Evolutionary conservation across 2,113 vertebrate genomes (phyloP).

Genomic region (Cryptoleucopteryx plumbea): DNA sequence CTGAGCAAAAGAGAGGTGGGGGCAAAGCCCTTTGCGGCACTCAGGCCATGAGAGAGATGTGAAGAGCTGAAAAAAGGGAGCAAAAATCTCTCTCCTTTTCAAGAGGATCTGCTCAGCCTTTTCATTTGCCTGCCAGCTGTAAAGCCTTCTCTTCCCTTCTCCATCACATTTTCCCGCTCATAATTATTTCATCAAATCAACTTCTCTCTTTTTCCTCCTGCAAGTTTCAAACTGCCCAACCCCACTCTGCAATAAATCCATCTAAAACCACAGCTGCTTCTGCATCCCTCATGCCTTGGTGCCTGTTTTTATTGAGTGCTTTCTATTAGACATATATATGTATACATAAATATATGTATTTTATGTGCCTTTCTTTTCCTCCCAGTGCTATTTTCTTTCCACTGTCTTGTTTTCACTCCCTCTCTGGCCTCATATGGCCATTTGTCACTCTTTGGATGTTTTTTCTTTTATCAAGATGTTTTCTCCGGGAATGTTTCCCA

Average conservation of each 20-base stretch:
- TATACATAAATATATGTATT: not conserved
- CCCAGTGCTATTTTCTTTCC: slow-evolving; percentile 7
- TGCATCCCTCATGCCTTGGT: not conserved
- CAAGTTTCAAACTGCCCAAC: not conserved
- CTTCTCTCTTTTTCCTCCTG: not conserved
- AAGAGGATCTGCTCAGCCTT: not conserved
- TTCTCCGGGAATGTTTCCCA: not conserved
- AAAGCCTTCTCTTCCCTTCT: not conserved
- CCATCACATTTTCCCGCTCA: not conserved
- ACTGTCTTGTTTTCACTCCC: not conserved
- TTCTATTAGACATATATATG: not conserved
- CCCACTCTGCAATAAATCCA: not conserved
- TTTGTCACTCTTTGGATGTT: slow-evolving; percentile 38
- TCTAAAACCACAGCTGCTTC: not conserved
- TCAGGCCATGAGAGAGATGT: not conserved
- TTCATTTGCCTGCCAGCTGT: not conserved
- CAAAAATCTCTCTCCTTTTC: not conserved
- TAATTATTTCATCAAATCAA: slow-evolving; percentile 42
- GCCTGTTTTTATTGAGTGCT: not conserved
- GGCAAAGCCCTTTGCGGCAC: not conserved
- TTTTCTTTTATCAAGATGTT: slow-evolving; percentile 44
- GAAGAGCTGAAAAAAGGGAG: not conserved
- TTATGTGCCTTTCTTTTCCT: not conserved
- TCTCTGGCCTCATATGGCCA: not conserved
- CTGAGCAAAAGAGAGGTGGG: not conserved